These are phyloP conservation scores for Larimichthys crocea DNA, from an alignment of 2,113 vertebrate genomes.

Conservation along the genomic window DNA sequence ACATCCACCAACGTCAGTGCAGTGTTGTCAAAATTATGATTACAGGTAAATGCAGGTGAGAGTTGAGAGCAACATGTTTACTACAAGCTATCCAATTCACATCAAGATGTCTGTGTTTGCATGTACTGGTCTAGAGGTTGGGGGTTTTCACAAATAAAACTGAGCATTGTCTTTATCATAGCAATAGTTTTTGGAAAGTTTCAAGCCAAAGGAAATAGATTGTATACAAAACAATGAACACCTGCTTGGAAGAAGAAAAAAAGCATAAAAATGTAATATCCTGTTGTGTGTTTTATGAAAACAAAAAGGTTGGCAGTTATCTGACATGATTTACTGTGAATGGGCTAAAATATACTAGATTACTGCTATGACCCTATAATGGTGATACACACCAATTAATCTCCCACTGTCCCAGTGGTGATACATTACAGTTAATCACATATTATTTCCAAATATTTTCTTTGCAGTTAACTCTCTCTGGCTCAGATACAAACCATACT, in stretches of 20 bases:
- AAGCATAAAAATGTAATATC: not conserved
- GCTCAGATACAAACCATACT: slow-evolving; percentile 53
- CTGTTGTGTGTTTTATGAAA: not conserved
- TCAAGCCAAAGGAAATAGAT: not conserved
- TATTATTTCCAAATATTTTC: slow-evolving; percentile 70
- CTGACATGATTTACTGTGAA: slow-evolving; percentile 13
- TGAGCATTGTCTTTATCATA: not conserved
- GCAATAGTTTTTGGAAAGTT: not conserved
- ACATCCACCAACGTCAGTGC: not conserved
- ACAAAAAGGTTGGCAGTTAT: not conserved
- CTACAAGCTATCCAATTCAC: not conserved
- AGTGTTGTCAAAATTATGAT: not conserved
- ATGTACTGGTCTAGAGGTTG: not conserved
- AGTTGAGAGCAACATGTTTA: not conserved
- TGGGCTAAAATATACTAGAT: slow-evolving; percentile 7
- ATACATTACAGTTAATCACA: slow-evolving; percentile 53
- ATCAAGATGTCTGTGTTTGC: not conserved
- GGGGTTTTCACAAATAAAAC: not conserved
- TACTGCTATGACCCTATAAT: slow-evolving; percentile 17
- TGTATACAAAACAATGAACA: not conserved
- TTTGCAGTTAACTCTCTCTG: slow-evolving; percentile 53
- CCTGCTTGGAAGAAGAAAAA: not conserved
- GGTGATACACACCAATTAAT: slow-evolving; percentile 50
- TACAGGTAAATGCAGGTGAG: not conserved
- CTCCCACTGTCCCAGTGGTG: slow-evolving; percentile 36